Conservation (phyloP, 2,113 vertebrate species). For the Dromas ardeola region DNA sequence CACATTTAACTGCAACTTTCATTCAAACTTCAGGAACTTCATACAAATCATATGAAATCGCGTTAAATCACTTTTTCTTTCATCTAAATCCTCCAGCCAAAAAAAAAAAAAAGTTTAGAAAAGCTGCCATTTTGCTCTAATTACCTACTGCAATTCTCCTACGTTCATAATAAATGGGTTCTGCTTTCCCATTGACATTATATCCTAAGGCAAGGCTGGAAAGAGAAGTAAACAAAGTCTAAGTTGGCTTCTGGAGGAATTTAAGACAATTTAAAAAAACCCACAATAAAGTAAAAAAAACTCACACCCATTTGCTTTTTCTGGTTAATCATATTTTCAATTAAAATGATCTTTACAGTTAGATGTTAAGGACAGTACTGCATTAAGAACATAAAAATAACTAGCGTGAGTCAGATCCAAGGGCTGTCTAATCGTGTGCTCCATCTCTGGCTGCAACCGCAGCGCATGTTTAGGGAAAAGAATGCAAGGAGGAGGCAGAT, state of each 20-base stretch:
- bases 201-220: slow-evolving; percentile 34
- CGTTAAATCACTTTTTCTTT: not conserved
- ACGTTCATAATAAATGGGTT: not conserved
- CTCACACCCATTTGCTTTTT: not conserved
- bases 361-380: not conserved
- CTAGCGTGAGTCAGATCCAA: not conserved
- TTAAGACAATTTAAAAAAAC: not conserved
- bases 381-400: not conserved
- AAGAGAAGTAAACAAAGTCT: slow-evolving; percentile 44
- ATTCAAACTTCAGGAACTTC: not conserved
- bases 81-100: not conserved
- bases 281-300: slow-evolving; percentile 14
- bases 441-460: not conserved
- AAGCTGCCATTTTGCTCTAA: slow-evolving; percentile 29
- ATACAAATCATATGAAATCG: not conserved
- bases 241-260: slow-evolving; percentile 18
- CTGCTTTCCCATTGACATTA: slow-evolving; percentile 46
- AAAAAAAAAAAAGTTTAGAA: not conserved
- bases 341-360: slow-evolving; percentile 2
- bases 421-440: not conserved
- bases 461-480: not conserved
- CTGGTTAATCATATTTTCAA: slow-evolving; percentile 36
- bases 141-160: slow-evolving; percentile 2
- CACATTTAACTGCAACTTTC: not conserved
- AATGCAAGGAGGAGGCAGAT: not conserved